Base-by-base conservation (phyloP, 1,140 invertebrate species). In the Luehdorfia chinensis region DNA sequence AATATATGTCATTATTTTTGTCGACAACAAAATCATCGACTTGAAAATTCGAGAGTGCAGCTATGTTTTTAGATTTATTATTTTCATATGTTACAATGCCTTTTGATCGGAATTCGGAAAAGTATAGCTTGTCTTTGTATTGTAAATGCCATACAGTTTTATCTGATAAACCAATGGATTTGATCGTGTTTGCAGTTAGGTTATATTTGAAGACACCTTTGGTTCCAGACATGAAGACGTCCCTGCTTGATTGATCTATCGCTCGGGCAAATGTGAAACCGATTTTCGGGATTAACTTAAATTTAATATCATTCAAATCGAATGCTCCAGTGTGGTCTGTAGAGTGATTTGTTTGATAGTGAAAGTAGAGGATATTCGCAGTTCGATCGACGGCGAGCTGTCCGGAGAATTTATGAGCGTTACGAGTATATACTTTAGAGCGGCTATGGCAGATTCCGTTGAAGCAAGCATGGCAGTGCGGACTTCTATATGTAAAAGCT, bases 121-220 rank as follows among this genome's bases (percentile, higher is more conserved):
- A 81, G 23, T 75, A 75, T 3, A 81, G 45, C 30, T 60, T 69
- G 6, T 62, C 50, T 36, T 56, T 64, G 18, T 47, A 81, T 21
- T 81, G 77, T 32, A 81, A 58, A 34, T 76, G 71, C 71, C 69
- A 78, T 21, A 81, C 66, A 3, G 73, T 76, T 53, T 66, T 75
- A 15, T 71, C 62, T 21, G 39, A 47, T 0, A 77, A 31, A 7
- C 51, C 73, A 12, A 53, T 61, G 7, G 51, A 32, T 21, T 47
- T 50, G 0, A 65, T 73, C 1, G 14, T 36, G 11, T 75, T 77
- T 13, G 55, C 49, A 3, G 7, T 34, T 8, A 58, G 57, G 21
- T 63, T 65, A 31, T 78, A 70, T 48, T 63, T 66, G 19, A 66
- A 78, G 2, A 81, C 47, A 0, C 73, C 77, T 41, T 57, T 48